Base-by-base conservation (phyloP, 1,140 invertebrate genomes). In the Drosophila bifasciata region DNA sequence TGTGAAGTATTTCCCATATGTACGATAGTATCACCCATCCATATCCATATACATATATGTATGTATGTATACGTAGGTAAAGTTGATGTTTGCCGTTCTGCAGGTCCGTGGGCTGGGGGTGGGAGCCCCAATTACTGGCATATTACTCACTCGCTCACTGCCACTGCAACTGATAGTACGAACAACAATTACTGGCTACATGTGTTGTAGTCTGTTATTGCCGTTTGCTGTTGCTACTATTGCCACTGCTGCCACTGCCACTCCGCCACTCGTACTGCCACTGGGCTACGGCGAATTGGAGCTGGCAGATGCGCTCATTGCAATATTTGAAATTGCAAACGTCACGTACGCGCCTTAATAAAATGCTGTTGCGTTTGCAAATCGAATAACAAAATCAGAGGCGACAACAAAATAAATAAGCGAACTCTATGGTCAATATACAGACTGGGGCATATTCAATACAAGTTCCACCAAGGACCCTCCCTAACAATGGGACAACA, bases 401-500 rank as follows among this genome's bases (percentile, higher is more conserved):
- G 32, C 32, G 11, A 76, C 73, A 79, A 61, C 55, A 61, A 80
- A 79, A 71, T 71, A 69, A 76, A 69, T 44, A 39, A 64, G 11
- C 1, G 3, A 36, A 1, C 4, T 13, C 32, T 5, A 13, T 5
- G 4, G 3, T 36, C 32, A 11, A 36, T 36, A 11, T 11, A 11
- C 32, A 1, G 4, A 11, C 11, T 13, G 32, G 0, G 32, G 11
- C 11, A 13, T 11, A 36, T 36, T 11, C 1, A 36, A 13, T 11
- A 11, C 11, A 4, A 32, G 28, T 3, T 32, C 3, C 8, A 32
- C 28, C 1, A 5, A 25, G 7, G 5, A 1, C 2, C 19, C 19
- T 7, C 23, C 7, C 23, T 25, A 25, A 25, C 23, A 6, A 25
- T 25, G 3, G 23, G 3, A 28, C 28, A 8, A 8, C 0, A 9